Percentiles rank a stretch among this genome's conserved stretches.
Conservation (phyloP, 2,113 vertebrate species). For the Sylvietta virens region DNA sequence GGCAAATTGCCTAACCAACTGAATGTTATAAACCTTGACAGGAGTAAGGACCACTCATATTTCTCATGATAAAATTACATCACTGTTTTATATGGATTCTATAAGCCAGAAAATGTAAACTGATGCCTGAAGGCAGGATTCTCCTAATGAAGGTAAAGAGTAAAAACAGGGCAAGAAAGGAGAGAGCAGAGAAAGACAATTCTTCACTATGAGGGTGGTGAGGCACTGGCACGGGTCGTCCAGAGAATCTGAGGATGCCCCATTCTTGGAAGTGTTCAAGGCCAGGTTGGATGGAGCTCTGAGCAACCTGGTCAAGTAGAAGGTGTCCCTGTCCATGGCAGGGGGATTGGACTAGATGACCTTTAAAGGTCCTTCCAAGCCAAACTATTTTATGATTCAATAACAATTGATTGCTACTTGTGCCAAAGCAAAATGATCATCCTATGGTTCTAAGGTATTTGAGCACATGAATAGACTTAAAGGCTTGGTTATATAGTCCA, state of each 20-base stretch:
- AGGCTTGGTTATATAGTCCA: fast-evolving
- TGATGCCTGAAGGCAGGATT: neutral
- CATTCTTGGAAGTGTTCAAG: neutral
- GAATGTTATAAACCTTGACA: neutral
- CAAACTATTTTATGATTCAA: neutral
- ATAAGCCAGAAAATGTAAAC: neutral
- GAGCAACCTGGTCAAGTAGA: neutral
- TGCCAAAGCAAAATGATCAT: neutral
- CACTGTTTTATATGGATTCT: neutral
- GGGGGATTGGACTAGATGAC: no score
- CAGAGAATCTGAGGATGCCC: neutral
- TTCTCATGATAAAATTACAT: neutral
- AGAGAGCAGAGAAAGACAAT: neutral
- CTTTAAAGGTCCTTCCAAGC: neutral
- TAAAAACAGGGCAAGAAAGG: neutral
- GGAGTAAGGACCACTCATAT: neutral
- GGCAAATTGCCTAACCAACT: neutral
- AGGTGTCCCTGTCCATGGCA: neutral
- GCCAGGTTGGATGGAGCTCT: neutral
- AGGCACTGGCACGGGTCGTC: neutral
- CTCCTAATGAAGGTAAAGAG: neutral
- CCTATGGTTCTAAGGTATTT: neutral
- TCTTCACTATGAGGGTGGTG: neutral
- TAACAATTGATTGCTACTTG: neutral
- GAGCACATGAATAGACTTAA: neutral